Evolutionary conservation across 1,140 invertebrate genomes (phyloP), one percentile per base, ranked within the genome.

Genomic region (Dinoponera quadriceps): DNA sequence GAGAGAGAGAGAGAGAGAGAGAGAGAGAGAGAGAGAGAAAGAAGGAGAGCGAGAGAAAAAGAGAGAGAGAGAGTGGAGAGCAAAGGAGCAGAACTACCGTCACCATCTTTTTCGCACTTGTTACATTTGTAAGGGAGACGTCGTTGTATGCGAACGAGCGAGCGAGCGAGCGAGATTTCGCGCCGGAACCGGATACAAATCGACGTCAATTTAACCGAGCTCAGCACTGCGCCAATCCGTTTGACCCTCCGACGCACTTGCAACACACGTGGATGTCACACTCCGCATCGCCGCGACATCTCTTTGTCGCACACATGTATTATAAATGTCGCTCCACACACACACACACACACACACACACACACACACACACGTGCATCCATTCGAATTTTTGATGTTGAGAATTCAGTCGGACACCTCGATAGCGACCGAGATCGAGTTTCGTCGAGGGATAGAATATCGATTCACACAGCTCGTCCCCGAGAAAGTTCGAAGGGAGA

Each of bases 121-220:
- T 77, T 38, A 25, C 74, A 65, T 55, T 44, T 49, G 48, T 77
- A 66, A 77, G 20, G 55, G 27, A 13, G 11, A 14, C 20, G 20
- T 59, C 55, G 18, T 33, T 44, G 38, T 44, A 44, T 44, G 38
- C 38, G 38, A 44, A 11, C 11, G 38, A 44, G n/a, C n/a, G n/a
- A n/a, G 44, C 38, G 72, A 62, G 59, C 59, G 63, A 38, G 11
- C 29, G 75, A 44, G 48, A 44, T 54, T 59, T 18, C 54, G 33
- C 44, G 75, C 68, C 44, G 22, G 51, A 80, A 57, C 9, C 48
- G 75, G 57, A 57, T 80, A 44, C 57, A 80, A 69, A 59, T 80
- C 65, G 54, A 80, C 66, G 33, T 57, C 69, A 71, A 71, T 80
- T 71, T 71, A 71, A 71, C 71, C 54, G 75, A 71, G n/a, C 27